Evolutionary conservation across 2,888 invertebrate species (phyloP).

Genomic region (Agriopis marginaria): DNA sequence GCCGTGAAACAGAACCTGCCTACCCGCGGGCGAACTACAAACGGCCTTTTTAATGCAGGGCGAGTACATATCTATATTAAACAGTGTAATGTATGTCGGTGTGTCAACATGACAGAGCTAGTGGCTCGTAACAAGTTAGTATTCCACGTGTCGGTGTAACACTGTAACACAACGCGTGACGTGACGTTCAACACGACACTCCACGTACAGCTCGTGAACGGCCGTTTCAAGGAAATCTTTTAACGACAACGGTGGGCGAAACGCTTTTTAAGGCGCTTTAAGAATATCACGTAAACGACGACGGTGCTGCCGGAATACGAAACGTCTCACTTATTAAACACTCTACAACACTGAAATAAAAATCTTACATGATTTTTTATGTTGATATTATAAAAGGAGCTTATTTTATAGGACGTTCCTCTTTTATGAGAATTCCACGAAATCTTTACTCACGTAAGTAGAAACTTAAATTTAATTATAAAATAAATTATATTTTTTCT

Average conservation of each 20-base stretch:
- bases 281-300: conserved; percentile 3
- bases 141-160: conserved; percentile 4
- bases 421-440: conserved; percentile 13
- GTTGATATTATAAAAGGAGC: neutral
- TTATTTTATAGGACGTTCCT: neutral
- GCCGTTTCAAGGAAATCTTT: conserved; percentile 10
- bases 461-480: neutral
- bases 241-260: conserved; percentile 4
- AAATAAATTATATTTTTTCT: conserved; percentile 1
- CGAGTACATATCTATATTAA: too few species aligned
- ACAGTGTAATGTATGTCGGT: too few species aligned
- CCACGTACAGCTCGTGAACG: neutral
- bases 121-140: neutral
- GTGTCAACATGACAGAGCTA: neutral
- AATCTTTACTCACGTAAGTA: neutral
- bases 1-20: too few species aligned
- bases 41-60: too few species aligned
- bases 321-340: neutral
- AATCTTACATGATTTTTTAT: conserved; percentile 10
- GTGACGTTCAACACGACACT: conserved; percentile 5
- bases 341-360: neutral
- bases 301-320: conserved; percentile 6
- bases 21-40: too few species aligned
- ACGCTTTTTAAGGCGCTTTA: neutral
- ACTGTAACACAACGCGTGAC: neutral